A percentile compares a stretch with the other conserved stretches of the same genome.
phyloP scores from a whole-genome alignment of 2,797 vertebrate species.

The Cynopterus sphinx region DNA sequence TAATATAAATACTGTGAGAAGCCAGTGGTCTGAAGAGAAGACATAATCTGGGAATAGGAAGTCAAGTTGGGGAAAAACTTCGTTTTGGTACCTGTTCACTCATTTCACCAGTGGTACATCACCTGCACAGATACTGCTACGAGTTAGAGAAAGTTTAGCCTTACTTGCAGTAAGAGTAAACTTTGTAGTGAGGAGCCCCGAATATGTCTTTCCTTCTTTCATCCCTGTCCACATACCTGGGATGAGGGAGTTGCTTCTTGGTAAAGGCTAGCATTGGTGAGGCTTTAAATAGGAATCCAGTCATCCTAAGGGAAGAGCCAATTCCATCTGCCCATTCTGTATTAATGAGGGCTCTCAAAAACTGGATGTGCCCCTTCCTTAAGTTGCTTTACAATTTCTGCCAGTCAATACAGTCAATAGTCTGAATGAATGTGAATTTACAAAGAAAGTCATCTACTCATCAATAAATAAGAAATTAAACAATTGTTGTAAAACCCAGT shows the following conservation, averaged over 20 bases:
- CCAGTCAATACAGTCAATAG: not conserved
- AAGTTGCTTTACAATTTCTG: not conserved
- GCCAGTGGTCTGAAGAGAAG: not conserved
- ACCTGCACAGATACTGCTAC: too few species aligned
- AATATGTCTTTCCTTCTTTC: not conserved
- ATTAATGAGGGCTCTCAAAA: not conserved
- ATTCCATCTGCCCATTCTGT: not conserved
- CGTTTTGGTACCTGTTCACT: not conserved
- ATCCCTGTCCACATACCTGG: too few species aligned
- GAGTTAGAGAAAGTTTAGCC: too few species aligned
- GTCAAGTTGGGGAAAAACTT: not conserved
- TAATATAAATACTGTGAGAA: not conserved
- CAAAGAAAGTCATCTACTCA: not conserved
- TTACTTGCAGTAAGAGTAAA: too few species aligned
- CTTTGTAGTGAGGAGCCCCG: not conserved
- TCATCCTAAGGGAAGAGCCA: not conserved
- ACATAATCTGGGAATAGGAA: not conserved
- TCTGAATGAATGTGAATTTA: not conserved
- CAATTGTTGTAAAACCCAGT: not conserved
- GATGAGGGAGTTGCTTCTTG: too few species aligned
- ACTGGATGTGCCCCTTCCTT: not conserved
- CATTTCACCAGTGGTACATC: accelerated
- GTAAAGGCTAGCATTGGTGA: not conserved
- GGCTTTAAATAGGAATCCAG: not conserved
- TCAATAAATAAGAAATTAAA: not conserved